Conservation (phyloP, 2,797 vertebrate species). For the Ctenopoma multispine region DNA sequence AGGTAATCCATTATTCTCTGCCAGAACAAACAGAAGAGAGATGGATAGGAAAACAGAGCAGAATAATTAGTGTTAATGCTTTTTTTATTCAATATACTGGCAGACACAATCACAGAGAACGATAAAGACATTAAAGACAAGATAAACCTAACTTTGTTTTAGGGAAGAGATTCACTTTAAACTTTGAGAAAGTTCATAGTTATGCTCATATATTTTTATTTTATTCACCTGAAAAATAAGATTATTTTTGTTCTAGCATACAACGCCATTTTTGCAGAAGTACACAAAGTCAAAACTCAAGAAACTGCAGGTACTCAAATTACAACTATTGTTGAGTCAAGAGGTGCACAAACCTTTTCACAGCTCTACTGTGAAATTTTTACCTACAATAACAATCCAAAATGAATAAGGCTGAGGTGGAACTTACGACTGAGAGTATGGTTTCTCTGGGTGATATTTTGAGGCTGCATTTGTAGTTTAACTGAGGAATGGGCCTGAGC, state of each 20-base stretch:
- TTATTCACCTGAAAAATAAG: not conserved
- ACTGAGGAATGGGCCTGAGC: slow-evolving; percentile 75
- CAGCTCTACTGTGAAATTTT: no score
- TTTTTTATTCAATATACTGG: slow-evolving; percentile 13
- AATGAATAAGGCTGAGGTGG: slow-evolving; percentile 1
- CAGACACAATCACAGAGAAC: slow-evolving; percentile 1
- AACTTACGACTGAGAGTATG: slow-evolving; percentile 90
- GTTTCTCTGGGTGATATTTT: slow-evolving; percentile 90
- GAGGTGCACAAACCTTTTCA: not conserved
- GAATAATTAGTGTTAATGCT: slow-evolving; percentile 21
- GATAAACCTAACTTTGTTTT: slow-evolving; percentile 4
- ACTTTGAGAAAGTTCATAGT: not conserved
- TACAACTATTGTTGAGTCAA: not conserved
- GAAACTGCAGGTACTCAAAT: no score
- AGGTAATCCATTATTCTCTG: slow-evolving; percentile 90
- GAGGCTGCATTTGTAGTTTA: slow-evolving; percentile 87
- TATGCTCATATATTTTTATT: not conserved
- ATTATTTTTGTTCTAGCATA: no score
- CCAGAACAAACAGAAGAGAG: slow-evolving; percentile 41
- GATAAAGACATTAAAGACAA: not conserved
- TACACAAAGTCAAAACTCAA: no score
- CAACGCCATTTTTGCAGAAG: no score
- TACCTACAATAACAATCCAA: not conserved
- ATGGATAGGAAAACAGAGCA: slow-evolving; percentile 19
- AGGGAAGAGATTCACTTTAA: slow-evolving; percentile 1